A percentile compares a stretch with the other conserved stretches of the same genome.
Conservation (phyloP, 2,888 invertebrate genomes). For the Heteropelma amictum region DNA sequence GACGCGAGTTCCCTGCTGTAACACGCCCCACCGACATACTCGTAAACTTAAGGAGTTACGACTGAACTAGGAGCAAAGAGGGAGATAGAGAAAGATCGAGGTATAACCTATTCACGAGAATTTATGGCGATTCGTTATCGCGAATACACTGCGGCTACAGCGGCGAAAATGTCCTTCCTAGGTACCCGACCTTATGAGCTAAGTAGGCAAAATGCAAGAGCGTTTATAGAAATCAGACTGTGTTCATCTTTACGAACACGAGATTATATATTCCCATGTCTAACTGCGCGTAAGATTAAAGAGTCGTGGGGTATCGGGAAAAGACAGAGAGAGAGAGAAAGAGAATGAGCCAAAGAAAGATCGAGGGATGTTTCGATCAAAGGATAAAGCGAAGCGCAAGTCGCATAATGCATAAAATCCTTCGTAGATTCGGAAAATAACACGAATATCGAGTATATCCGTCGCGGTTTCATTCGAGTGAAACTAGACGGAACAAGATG, state of each 20-base stretch:
- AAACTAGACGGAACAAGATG: too few species aligned
- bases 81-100: conserved; percentile 10
- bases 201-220: conserved; percentile 29
- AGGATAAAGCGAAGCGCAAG: too few species aligned
- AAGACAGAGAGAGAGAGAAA: too few species aligned
- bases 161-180: conserved; percentile 18
- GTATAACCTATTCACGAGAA: conserved; percentile 42
- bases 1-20: conserved; percentile 34
- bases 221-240: conserved; percentile 25
- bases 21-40: conserved; percentile 47
- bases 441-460: too few species aligned
- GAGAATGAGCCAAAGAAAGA: too few species aligned
- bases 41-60: conserved; percentile 53
- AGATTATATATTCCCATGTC: too few species aligned
- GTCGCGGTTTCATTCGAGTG: too few species aligned
- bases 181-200: conserved; percentile 14
- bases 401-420: too few species aligned
- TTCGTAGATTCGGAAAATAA: too few species aligned
- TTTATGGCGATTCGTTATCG: conserved; percentile 58
- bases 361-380: too few species aligned
- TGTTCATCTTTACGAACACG: conserved; percentile 33
- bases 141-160: conserved; percentile 13
- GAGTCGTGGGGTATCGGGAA: too few species aligned
- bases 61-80: conserved; percentile 19
- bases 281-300: too few species aligned